These are phyloP conservation scores for Euproctis similis DNA, from an alignment of 2,888 invertebrate species.

Conservation along the genomic window DNA sequence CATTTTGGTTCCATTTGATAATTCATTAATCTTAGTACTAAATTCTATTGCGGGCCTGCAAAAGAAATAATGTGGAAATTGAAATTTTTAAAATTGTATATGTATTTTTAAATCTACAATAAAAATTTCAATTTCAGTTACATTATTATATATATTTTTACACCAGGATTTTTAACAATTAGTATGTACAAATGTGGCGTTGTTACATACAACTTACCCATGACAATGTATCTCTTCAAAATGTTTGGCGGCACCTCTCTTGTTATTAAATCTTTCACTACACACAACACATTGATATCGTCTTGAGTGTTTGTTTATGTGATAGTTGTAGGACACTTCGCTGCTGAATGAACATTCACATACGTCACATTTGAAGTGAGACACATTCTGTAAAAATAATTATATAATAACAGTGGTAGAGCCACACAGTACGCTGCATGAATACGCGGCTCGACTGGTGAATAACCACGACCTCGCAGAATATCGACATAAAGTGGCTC, in stretches of 20 bases:
- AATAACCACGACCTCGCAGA: too few relatives aligned
- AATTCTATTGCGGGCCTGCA: constrained; percentile 14
- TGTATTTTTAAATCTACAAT: too few relatives aligned
- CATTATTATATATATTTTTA: too few relatives aligned
- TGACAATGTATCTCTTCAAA: constrained; percentile 31
- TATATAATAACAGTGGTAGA: too few relatives aligned
- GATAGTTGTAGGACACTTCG: constrained; percentile 48
- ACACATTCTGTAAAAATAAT: constrained; percentile 31
- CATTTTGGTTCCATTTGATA: constrained; percentile 4
- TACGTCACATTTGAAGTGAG: constrained; percentile 36
- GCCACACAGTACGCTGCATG: too few relatives aligned
- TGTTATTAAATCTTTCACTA: constrained; percentile 21
- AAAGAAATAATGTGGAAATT: neutral
- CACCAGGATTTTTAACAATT: too few relatives aligned
- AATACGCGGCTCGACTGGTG: too few relatives aligned
- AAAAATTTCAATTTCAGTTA: too few relatives aligned
- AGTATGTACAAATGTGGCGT: too few relatives aligned
- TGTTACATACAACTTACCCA: constrained; percentile 32
- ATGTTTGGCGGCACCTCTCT: constrained; percentile 32
- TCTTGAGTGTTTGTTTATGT: constrained; percentile 36
- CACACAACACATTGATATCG: constrained; percentile 44
- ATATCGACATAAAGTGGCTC: too few relatives aligned
- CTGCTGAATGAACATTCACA: constrained; percentile 45
- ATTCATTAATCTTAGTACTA: constrained; percentile 3
- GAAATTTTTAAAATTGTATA: too few relatives aligned